Evolutionary conservation across 2,888 invertebrate genomes (phyloP).

Genomic region (Tuta absoluta): DNA sequence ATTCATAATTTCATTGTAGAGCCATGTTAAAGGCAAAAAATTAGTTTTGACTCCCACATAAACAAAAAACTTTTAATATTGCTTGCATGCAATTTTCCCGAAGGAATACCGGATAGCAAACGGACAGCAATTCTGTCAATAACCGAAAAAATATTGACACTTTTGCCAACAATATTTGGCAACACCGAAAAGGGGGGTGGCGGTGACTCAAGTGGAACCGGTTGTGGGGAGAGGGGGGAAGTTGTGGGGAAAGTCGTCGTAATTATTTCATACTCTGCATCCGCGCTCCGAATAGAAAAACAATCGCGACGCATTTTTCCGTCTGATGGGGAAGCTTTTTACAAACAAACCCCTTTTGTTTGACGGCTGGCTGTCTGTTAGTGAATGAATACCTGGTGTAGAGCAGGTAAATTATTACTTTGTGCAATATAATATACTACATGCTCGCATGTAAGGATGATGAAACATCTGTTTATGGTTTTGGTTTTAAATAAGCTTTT

Average conservation of each 20-base stretch:
- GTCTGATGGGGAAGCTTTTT: conserved; percentile 49
- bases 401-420: too few relatives aligned
- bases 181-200: background rate
- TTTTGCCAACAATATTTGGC: background rate
- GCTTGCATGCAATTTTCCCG: background rate
- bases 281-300: conserved; percentile 62
- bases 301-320: conserved; percentile 69
- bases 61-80: too few relatives aligned
- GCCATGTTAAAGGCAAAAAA: too few relatives aligned
- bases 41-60: too few relatives aligned
- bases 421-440: too few relatives aligned
- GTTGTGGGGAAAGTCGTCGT: conserved; percentile 53
- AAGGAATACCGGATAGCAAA: background rate
- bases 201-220: conserved; percentile 10
- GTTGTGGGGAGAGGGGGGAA: conserved; percentile 19
- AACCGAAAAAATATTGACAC: background rate
- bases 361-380: background rate
- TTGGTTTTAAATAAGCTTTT: too few relatives aligned
- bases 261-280: conserved; percentile 78
- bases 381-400: background rate
- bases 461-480: too few relatives aligned
- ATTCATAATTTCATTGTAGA: too few relatives aligned
- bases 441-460: too few relatives aligned
- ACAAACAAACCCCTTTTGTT: conserved; percentile 16
- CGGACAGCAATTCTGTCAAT: too few relatives aligned